Conservation (phyloP, 2,113 vertebrate genomes). For the Pelusios castaneus region DNA sequence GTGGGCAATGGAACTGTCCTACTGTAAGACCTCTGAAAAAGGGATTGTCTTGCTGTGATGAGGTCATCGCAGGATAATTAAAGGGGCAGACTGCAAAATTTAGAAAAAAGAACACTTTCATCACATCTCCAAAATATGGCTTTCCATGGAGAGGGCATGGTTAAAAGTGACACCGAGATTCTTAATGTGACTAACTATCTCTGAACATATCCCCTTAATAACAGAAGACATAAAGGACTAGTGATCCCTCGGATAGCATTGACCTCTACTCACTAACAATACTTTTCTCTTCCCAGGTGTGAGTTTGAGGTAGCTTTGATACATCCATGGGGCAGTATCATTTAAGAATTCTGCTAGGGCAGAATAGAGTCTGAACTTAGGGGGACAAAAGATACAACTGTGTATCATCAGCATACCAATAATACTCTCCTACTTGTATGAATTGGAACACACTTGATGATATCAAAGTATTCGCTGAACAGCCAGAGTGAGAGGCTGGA, state of each 20-base stretch:
- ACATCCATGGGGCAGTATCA: neutral
- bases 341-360: neutral
- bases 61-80: neutral
- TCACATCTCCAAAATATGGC: neutral
- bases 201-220: neutral
- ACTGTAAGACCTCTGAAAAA: neutral
- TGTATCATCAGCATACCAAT: neutral
- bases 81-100: neutral
- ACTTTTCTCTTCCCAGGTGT: neutral
- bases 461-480: neutral
- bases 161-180: neutral
- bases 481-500: neutral
- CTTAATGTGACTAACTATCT: neutral
- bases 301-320: neutral
- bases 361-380: neutral
- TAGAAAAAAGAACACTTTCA: neutral
- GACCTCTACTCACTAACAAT: neutral
- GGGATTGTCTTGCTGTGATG: neutral
- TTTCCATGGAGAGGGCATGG: neutral
- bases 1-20: neutral
- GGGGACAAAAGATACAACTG: neutral
- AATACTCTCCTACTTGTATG: neutral
- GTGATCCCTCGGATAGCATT: neutral
- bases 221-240: neutral
- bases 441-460: neutral